phyloP scores from a whole-genome alignment of 2,888 invertebrate genomes.

The Thyatira batis region DNA sequence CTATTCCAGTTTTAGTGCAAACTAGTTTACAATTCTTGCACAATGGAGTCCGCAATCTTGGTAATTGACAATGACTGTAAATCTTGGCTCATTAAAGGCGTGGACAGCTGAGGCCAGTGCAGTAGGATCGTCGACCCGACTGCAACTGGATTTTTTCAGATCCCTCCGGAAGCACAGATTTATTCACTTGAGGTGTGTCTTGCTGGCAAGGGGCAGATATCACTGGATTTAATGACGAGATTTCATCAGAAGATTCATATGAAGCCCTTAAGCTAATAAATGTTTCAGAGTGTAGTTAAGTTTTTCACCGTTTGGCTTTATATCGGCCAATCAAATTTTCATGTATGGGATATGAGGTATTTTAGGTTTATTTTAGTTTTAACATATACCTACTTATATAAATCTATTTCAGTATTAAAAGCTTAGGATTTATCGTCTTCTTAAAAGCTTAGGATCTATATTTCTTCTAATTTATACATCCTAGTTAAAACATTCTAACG shows the following conservation, averaged over 20 bases:
- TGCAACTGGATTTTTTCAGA: neutral
- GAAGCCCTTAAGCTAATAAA: too few species aligned
- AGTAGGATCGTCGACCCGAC: neutral
- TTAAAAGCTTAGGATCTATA: too few species aligned
- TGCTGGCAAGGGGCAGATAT: neutral
- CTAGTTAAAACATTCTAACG: neutral
- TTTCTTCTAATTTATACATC: too few species aligned
- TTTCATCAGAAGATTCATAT: too few species aligned
- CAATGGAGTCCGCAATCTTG: conserved; percentile 36
- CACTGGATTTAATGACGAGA: neutral
- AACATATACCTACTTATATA: too few species aligned
- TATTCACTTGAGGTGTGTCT: neutral
- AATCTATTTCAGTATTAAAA: too few species aligned
- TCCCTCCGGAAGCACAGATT: neutral
- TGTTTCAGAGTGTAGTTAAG: too few species aligned
- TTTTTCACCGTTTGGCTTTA: too few species aligned
- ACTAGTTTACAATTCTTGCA: conserved; percentile 12
- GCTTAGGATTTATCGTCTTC: too few species aligned
- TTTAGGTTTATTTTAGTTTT: neutral
- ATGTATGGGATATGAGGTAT: too few species aligned
- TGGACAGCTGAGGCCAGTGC: neutral
- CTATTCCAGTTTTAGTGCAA: neutral
- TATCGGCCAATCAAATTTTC: too few species aligned
- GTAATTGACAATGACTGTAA: conserved; percentile 51
- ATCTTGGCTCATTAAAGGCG: conserved; percentile 40